Conservation (phyloP, 2,888 invertebrate genomes). For the Melipona bicolor region DNA sequence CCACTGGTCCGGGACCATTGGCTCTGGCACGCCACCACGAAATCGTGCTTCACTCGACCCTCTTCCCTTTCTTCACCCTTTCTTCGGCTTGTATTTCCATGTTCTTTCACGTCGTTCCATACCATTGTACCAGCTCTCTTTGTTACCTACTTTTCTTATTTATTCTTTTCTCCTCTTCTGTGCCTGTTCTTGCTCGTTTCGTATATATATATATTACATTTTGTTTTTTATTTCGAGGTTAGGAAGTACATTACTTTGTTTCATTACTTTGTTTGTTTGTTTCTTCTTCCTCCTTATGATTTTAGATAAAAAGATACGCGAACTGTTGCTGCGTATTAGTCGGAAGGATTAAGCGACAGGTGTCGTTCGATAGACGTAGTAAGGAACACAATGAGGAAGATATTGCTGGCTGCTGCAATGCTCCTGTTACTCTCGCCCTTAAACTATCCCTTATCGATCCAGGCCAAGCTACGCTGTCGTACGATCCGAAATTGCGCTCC, state of each 20-base stretch:
- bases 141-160: conserved; percentile 24
- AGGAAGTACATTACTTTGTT: neutral
- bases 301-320: neutral
- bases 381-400: neutral
- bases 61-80: conserved; percentile 38
- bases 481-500: conserved; percentile 47
- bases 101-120: neutral
- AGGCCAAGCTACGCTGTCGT: conserved; percentile 24
- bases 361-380: conserved; percentile 45
- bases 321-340: neutral
- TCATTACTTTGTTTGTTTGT: neutral
- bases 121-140: neutral
- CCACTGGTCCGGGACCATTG: conserved; percentile 79
- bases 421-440: conserved; percentile 42
- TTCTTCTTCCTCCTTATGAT: neutral
- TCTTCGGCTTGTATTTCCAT: conserved; percentile 17
- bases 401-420: conserved; percentile 24
- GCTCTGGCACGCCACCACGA: conserved; percentile 77
- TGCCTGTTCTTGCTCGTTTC: conserved; percentile 10
- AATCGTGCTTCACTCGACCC: conserved; percentile 66
- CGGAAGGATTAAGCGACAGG: conserved; percentile 31
- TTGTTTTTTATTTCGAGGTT: neutral
- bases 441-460: conserved; percentile 67
- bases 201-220: neutral
- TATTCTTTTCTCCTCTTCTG: conserved; percentile 8